Conservation (phyloP, 2,797 vertebrate genomes). For the Schizopygopsis pylzovi region DNA sequence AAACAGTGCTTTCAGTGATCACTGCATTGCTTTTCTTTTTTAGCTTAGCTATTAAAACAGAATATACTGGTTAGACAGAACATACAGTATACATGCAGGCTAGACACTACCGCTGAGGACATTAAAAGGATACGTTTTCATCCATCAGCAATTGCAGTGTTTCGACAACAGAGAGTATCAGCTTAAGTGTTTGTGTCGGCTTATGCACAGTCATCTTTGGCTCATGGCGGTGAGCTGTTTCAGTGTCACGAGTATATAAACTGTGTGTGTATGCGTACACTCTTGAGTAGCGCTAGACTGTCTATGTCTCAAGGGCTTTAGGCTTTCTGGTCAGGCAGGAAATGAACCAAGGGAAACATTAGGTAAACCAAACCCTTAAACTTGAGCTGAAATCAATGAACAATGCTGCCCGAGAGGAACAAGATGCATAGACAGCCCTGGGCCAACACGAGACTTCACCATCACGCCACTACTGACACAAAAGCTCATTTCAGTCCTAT, state of each 20-base stretch:
- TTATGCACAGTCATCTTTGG: conserved; percentile 36
- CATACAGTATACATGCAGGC: conserved; percentile 16
- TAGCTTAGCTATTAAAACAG: neutral
- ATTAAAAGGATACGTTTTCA: conserved; percentile 9
- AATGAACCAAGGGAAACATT: conserved; percentile 78
- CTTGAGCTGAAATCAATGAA: conserved; percentile 77
- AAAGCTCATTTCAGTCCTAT: conserved; percentile 70
- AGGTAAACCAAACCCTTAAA: conserved; percentile 79
- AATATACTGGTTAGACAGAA: conserved; percentile 3
- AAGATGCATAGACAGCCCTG: conserved; percentile 33
- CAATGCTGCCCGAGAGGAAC: conserved; percentile 72
- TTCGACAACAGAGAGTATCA: conserved; percentile 19
- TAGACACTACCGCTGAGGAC: neutral
- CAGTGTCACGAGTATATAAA: conserved; percentile 34
- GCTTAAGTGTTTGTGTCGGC: conserved; percentile 10
- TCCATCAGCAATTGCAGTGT: conserved; percentile 26
- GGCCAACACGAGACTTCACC: conserved; percentile 70
- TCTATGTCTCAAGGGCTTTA: conserved; percentile 69
- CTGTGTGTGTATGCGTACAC: conserved; percentile 53
- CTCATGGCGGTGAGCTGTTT: conserved; percentile 15
- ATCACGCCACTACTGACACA: conserved; percentile 76
- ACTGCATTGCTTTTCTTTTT: conserved; percentile 4
- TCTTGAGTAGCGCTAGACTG: conserved; percentile 60
- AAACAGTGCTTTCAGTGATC: neutral
- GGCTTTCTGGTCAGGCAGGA: conserved; percentile 78